These are phyloP conservation scores for Colius striatus DNA, from an alignment of 2,113 vertebrate species.

Conservation along the genomic window DNA sequence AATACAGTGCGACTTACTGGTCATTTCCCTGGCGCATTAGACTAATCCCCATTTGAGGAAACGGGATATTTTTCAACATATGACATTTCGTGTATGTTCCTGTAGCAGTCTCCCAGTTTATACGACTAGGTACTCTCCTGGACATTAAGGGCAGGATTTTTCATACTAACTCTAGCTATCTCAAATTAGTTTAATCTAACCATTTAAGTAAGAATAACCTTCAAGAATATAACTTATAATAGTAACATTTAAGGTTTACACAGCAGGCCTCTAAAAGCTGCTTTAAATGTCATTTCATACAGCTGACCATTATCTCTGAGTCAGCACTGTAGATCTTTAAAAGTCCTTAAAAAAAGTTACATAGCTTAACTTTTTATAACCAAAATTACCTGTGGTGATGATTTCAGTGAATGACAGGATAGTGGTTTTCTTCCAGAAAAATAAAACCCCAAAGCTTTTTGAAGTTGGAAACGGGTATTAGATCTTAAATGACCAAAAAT, in stretches of 20 bases:
- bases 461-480: not conserved
- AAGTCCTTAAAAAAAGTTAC: slow-evolving; percentile 28
- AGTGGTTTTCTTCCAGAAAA: not conserved
- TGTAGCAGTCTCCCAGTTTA: not conserved
- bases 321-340: not conserved
- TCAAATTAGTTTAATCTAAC: not conserved
- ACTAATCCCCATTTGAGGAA: not conserved
- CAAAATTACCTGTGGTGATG: not conserved
- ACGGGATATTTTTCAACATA: not conserved
- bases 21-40: not conserved
- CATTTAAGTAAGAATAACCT: not conserved
- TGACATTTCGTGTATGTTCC: not conserved
- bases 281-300: slow-evolving; percentile 12
- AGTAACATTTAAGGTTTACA: not conserved
- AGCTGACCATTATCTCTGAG: slow-evolving; percentile 43
- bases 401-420: not conserved
- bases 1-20: not conserved
- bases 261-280: not conserved
- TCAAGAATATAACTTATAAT: not conserved
- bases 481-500: not conserved
- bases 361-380: not conserved
- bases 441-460: not conserved
- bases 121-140: not conserved
- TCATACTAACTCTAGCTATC: not conserved
- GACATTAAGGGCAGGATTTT: not conserved